phyloP scores from a whole-genome alignment of 1,140 invertebrate genomes.

The Coelopa frigida region DNA sequence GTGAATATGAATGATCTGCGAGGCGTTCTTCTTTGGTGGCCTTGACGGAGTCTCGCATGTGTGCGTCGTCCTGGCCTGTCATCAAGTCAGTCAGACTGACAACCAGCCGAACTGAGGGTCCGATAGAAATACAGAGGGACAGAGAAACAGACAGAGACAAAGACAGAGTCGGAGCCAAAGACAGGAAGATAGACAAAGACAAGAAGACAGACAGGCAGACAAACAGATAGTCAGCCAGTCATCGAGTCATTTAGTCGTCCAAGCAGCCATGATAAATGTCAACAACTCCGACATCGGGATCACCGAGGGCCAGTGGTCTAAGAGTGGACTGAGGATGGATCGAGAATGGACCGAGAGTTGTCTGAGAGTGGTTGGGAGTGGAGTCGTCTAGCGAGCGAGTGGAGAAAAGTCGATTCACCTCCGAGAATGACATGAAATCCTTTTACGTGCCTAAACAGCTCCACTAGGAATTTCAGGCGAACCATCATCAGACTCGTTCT shows the following conservation, averaged over 20 bases:
- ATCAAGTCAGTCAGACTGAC: neutral
- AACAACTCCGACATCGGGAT: constrained; percentile 2
- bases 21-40: constrained; percentile 8
- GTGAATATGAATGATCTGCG: constrained; percentile 9
- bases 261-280: constrained; percentile 12
- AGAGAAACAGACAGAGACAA: constrained; percentile 1
- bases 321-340: neutral
- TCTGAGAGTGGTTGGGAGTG: neutral
- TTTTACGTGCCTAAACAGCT: too few species aligned
- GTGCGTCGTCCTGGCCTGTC: neutral
- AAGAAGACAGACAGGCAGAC: too few species aligned
- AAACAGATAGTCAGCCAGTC: too few species aligned
- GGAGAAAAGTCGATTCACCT: too few species aligned
- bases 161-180: too few species aligned
- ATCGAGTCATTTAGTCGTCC: too few species aligned
- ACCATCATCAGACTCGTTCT: too few species aligned
- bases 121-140: constrained; percentile 7
- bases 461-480: too few species aligned
- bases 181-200: too few species aligned
- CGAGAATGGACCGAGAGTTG: neutral
- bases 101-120: constrained; percentile 4
- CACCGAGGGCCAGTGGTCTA: neutral
- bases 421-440: too few species aligned
- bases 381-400: neutral
- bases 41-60: constrained; percentile 4